phyloP scores from a whole-genome alignment of 2,113 vertebrate species.

The Neofelis nebulosa region DNA sequence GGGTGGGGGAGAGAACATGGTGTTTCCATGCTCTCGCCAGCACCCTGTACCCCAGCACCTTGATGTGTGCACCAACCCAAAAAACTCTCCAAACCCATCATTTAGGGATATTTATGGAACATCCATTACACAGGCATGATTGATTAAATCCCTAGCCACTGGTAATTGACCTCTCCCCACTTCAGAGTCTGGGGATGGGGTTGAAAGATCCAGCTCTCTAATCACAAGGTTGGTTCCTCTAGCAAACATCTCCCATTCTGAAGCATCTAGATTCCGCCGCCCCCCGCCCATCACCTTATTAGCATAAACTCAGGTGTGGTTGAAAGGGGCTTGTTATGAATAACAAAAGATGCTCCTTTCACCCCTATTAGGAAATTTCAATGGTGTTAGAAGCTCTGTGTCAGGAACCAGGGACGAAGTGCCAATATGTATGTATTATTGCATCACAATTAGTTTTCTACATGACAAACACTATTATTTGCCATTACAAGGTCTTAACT shows the following conservation, averaged over 20 bases:
- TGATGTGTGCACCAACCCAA: neutral
- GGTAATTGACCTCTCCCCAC: neutral
- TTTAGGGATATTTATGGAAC: neutral
- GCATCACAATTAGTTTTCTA: neutral
- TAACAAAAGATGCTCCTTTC: neutral
- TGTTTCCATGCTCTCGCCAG: neutral
- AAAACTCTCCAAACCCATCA: neutral
- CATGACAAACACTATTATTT: neutral
- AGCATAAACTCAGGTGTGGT: neutral
- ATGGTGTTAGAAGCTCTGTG: neutral
- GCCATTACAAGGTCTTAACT: neutral
- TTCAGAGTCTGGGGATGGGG: neutral
- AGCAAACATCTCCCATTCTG: neutral
- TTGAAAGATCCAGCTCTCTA: neutral
- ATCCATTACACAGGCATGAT: neutral
- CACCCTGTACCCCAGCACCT: neutral
- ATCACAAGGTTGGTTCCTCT: neutral
- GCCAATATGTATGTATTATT: neutral
- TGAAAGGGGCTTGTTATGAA: neutral
- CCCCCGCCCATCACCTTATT: neutral
- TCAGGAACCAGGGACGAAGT: neutral
- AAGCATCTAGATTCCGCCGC: neutral
- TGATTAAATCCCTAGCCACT: neutral
- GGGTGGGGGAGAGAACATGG: no score
- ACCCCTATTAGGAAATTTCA: neutral